Conservation (phyloP, 1,140 invertebrate genomes). For the Formica exsecta region DNA sequence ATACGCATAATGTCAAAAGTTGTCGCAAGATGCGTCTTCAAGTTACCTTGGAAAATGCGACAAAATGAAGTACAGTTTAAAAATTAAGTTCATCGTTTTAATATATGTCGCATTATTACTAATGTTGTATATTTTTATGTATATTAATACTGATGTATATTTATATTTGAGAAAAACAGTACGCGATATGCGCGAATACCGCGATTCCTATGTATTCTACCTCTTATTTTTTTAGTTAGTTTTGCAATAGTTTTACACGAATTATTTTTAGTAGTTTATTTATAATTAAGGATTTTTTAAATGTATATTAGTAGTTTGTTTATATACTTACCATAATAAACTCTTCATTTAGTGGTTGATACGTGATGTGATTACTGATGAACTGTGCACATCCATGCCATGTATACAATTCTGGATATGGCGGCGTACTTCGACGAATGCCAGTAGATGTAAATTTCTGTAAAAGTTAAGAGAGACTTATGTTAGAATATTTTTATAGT, state of each 20-base stretch:
- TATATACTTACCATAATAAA: slow-evolving; percentile 88
- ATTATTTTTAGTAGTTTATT: background rate
- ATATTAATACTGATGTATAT: too few species aligned
- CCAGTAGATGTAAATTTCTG: slow-evolving; percentile 91
- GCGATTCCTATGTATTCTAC: too few species aligned
- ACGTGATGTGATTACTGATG: slow-evolving; percentile 89
- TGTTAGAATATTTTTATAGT: background rate
- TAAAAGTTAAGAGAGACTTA: slow-evolving; percentile 20
- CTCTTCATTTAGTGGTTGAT: slow-evolving; percentile 87
- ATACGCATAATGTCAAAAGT: background rate
- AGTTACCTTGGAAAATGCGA: slow-evolving; percentile 37
- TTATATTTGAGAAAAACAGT: too few species aligned
- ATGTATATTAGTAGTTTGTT: background rate
- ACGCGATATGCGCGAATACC: too few species aligned
- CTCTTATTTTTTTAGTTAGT: too few species aligned
- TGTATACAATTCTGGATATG: slow-evolving; percentile 87
- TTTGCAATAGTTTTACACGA: too few species aligned
- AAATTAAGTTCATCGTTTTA: background rate
- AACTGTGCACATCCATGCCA: slow-evolving; percentile 89
- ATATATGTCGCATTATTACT: too few species aligned
- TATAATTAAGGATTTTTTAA: background rate
- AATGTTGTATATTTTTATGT: too few species aligned
- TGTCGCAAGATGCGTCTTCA: background rate
- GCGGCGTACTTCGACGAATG: slow-evolving; percentile 89
- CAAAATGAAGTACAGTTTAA: slow-evolving; percentile 39